phyloP scores from a whole-genome alignment of 2,113 vertebrate genomes.

The Myanophis thanlyinensis region DNA sequence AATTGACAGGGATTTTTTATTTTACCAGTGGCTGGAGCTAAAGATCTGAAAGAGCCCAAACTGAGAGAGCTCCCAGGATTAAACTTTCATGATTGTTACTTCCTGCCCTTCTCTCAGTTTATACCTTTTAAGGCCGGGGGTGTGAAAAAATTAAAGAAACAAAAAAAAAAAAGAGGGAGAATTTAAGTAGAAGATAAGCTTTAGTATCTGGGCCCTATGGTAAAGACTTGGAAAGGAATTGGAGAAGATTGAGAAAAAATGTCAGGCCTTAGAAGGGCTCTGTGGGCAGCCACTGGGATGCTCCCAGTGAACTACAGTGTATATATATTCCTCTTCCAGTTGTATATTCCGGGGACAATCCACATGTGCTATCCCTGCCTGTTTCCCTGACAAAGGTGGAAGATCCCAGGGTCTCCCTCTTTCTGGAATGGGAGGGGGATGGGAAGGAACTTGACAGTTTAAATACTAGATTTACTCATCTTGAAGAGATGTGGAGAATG shows the following conservation, averaged over 20 bases:
- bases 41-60: constrained; percentile 22
- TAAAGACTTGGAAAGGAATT: neutral
- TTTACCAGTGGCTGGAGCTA: constrained; percentile 35
- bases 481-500: neutral
- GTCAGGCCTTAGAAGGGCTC: neutral
- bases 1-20: constrained; percentile 50
- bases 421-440: neutral
- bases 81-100: neutral
- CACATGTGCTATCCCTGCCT: neutral
- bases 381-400: neutral
- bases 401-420: neutral
- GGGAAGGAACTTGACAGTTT: neutral
- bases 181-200: neutral
- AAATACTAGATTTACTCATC: neutral
- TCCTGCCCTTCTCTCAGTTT: neutral
- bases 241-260: neutral
- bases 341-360: neutral
- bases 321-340: neutral
- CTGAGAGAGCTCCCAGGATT: neutral
- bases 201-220: neutral
- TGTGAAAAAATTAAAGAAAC: neutral
- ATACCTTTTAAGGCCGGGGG: neutral
- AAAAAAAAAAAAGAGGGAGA: neutral
- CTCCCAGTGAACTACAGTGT: neutral
- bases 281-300: neutral